Evolutionary conservation across 2,888 invertebrate genomes (phyloP), one percentile per base, ranked within the genome.

Genomic region (Sceliomorpha sp.): DNA sequence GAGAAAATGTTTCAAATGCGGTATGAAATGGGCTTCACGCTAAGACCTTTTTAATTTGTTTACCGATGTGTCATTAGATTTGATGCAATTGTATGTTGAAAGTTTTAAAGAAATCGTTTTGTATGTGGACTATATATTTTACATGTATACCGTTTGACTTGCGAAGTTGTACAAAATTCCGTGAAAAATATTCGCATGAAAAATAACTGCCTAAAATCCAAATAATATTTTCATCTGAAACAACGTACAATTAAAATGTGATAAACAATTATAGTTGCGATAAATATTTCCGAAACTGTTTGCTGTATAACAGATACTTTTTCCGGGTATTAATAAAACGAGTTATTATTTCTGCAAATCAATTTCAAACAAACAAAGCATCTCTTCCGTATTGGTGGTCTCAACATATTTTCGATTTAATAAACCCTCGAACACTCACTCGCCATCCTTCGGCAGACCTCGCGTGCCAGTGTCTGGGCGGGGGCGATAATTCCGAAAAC

Each of bases 401-500:
- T 53, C 13, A 60, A 32, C 60, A 67, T 67, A 67, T 67, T 67
- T 67, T 59, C 59, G 59, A 67, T 67, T 67, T 67, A 67, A 67
- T 67, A 67, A 67, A 67, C 82, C 77, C 72, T 75, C 73, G 75
- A 82, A 78, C 69, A 51, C 75, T 63, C 70, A 69, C 74, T 60
- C 60, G 37, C 70, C 67, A 58, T 64, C 70, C 69, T 70, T 51
- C 44, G 60, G 64, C 59, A 70, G 63, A 73, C 50, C 71, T 77
- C 77, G 78, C 80, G 80, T 78, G 79, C 77, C 74, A 37, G 63
- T 40, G 37, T 64, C 70, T 55, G 79, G 79, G 79, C 73, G 79
- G 79, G 78, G 79, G 84, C 81, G 84, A 87, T 88, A 87, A 88
- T 87, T 88, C 83, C 83, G 80, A 85, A 88, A 88, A 88, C 87